Evolutionary conservation across 2,113 vertebrate genomes (phyloP).

Genomic region (Sylvilagus bachmani): DNA sequence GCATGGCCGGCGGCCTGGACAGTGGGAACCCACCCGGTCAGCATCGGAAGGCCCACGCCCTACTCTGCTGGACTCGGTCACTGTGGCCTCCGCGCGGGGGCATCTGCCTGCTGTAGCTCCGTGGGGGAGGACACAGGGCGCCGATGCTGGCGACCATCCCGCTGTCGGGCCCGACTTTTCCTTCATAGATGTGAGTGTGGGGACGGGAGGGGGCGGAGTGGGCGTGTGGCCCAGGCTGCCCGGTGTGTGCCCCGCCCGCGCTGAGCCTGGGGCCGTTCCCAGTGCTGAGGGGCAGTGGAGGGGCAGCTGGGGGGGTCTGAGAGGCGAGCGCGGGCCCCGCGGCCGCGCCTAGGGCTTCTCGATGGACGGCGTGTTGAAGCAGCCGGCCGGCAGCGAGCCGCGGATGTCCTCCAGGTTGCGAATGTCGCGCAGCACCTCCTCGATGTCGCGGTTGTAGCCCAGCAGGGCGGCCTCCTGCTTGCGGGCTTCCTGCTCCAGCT

Average conservation of each 20-base stretch:
- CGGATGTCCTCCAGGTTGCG: constrained; percentile 97
- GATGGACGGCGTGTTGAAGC: constrained; percentile 97
- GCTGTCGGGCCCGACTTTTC: constrained; percentile 82
- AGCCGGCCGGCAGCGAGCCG: constrained; percentile 95
- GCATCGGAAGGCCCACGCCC: too few species aligned
- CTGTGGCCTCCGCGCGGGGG: too few species aligned
- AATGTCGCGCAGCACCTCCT: constrained; percentile 95
- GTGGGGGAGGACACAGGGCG: constrained; percentile 73
- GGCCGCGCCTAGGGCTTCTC: constrained; percentile 90
- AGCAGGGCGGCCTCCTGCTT: constrained; percentile 94
- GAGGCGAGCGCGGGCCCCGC: too few species aligned
- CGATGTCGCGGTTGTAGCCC: constrained; percentile 95
- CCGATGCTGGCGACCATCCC: background rate
- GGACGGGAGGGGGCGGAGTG: constrained; percentile 51
- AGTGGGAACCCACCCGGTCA: too few species aligned
- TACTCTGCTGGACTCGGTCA: too few species aligned
- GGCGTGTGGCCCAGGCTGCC: background rate
- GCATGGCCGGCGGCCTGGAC: too few species aligned
- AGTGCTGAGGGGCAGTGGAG: too few species aligned
- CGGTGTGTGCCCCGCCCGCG: too few species aligned
- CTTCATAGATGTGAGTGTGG: constrained; percentile 86
- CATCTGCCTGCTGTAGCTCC: too few species aligned
- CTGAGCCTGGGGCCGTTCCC: too few species aligned
- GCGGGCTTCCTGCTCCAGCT: constrained; percentile 93
- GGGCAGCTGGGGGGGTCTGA: too few species aligned